Conservation (phyloP, 2,113 vertebrate species). For the Pelecanus crispus region DNA sequence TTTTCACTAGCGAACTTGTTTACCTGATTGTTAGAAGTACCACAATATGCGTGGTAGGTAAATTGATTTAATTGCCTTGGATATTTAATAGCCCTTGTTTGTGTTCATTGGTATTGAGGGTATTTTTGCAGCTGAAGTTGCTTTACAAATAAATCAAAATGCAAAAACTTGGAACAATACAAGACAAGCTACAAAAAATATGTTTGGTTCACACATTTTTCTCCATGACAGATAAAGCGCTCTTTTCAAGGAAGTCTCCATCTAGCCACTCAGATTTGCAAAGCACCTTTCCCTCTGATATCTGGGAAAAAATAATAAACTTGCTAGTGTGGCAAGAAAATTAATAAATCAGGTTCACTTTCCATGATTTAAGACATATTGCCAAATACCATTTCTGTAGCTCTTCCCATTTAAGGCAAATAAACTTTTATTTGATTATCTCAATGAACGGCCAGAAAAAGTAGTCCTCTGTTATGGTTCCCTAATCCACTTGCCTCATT, state of each 20-base stretch:
- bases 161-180: neutral
- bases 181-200: neutral
- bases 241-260: neutral
- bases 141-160: neutral
- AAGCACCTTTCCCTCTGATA: neutral
- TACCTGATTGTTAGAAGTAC: neutral
- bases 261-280: neutral
- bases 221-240: fast-evolving
- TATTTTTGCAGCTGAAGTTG: neutral
- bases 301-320: neutral
- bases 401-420: neutral
- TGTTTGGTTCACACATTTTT: neutral
- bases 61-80: neutral
- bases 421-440: neutral
- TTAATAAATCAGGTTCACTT: neutral
- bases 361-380: neutral
- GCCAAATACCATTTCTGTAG: neutral
- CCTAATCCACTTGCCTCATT: neutral
- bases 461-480: fast-evolving
- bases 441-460: neutral
- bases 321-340: neutral
- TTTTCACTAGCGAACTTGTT: neutral
- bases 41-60: neutral
- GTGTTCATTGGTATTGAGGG: neutral
- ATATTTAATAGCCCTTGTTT: neutral